Percentiles rank a stretch among this genome's conserved stretches.
Evolutionary conservation across 2,888 invertebrate genomes (phyloP).

Genomic region (Troglohyphantes excavatus): DNA sequence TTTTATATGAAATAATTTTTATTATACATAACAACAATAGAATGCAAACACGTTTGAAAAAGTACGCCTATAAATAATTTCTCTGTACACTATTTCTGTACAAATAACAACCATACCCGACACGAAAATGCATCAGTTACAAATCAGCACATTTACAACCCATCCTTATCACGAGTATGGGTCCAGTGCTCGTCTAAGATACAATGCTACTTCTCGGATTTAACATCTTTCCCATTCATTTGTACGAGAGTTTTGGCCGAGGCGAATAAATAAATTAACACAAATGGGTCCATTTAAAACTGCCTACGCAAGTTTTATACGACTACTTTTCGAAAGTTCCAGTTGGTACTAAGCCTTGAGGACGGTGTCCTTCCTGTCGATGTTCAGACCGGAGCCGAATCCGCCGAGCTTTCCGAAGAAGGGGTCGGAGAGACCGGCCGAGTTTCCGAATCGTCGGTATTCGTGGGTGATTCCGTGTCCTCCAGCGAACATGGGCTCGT

Average conservation of each 20-base stretch:
- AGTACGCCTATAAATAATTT: slow-evolving; percentile 35
- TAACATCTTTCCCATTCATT: background rate
- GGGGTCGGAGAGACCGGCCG: background rate
- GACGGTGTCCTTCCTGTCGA: slow-evolving; percentile 42
- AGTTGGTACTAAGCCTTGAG: background rate
- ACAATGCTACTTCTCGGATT: background rate
- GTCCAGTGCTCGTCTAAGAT: background rate
- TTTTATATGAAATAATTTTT: slow-evolving; percentile 10
- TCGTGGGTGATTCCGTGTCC: slow-evolving; percentile 57
- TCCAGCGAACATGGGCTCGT: slow-evolving; percentile 38
- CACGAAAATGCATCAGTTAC: background rate
- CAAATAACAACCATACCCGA: slow-evolving; percentile 6
- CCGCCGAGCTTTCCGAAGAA: slow-evolving; percentile 53
- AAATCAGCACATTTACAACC: background rate
- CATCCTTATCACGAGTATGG: background rate
- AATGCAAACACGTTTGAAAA: background rate
- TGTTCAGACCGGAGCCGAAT: slow-evolving; percentile 12
- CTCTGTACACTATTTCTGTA: slow-evolving; percentile 57
- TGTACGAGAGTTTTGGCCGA: slow-evolving; percentile 43
- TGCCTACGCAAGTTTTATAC: background rate
- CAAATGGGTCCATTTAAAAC: slow-evolving; percentile 15
- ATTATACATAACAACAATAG: slow-evolving; percentile 31
- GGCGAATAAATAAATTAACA: slow-evolving; percentile 54
- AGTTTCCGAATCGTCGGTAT: slow-evolving; percentile 45
- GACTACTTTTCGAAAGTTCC: background rate